These are phyloP conservation scores for Zeuzera pyrina DNA, from an alignment of 2,888 invertebrate genomes.

Conservation along the genomic window DNA sequence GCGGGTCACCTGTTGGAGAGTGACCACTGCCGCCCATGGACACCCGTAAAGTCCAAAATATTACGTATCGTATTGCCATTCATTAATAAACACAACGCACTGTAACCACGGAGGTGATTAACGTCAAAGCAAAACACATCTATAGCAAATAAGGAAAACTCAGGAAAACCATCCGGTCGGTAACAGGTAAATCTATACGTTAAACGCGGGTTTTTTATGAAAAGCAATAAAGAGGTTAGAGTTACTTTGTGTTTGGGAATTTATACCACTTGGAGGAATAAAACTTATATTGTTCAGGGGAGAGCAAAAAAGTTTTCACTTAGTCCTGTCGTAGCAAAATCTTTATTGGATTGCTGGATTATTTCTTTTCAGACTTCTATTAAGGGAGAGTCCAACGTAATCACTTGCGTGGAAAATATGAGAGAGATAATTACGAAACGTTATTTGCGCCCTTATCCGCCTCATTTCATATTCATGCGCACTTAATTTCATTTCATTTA, in stretches of 20 bases:
- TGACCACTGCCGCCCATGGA: too few relatives aligned
- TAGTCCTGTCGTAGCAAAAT: constrained; percentile 61
- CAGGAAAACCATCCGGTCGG: constrained; percentile 36
- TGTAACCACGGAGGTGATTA: too few relatives aligned
- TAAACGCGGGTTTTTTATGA: constrained; percentile 59
- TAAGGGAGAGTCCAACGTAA: constrained; percentile 27
- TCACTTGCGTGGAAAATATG: constrained; percentile 35
- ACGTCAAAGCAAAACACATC: too few relatives aligned
- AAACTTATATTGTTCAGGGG: constrained; percentile 68
- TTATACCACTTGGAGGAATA: constrained; percentile 68
- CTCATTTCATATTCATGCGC: constrained; percentile 18
- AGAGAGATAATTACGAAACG: constrained; percentile 30
- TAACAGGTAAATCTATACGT: constrained; percentile 53
- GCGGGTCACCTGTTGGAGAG: too few relatives aligned
- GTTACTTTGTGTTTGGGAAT: constrained; percentile 70
- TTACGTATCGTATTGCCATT: too few relatives aligned
- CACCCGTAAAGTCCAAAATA: too few relatives aligned
- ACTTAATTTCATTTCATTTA: too few relatives aligned
- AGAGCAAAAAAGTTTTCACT: constrained; percentile 67
- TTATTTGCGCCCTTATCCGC: constrained; percentile 20
- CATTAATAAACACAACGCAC: too few relatives aligned
- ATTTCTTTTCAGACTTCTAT: constrained; percentile 48
- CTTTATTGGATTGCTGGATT: constrained; percentile 64
- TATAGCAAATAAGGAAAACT: too few relatives aligned
- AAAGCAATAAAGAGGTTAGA: constrained; percentile 70